Evolutionary conservation across 2,888 invertebrate species (phyloP), one percentile per base, ranked within the genome.

Genomic region (Lycocerus yunnanus): DNA sequence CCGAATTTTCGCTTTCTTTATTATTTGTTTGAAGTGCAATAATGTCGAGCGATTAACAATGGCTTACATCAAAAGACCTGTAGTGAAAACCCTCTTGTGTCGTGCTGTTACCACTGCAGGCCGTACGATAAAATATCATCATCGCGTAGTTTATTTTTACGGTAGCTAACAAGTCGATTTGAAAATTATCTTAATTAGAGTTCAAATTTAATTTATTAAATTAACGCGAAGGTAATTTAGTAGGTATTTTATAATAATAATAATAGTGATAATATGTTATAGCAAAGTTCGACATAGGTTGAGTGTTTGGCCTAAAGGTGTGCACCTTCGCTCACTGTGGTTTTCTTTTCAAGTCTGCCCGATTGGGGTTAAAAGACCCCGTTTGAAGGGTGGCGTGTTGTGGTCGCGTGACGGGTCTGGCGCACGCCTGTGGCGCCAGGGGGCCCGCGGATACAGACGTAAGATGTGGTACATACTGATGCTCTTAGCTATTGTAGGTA

Each of bases 401-500:
- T 69, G 78, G 74, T 78, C 78, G 80, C 80, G 80, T 80, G 80
- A 80, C 78, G 73, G 77, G 75, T 75, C 75, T 70, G 69, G 78
- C 78, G 80, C 73, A 80, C 78, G 80, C 78, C 80, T 75, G 80
- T 80, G 80, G 80, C 80, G 80, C 80, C 80, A 75, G 74, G 70
- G 70, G 77, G 77, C 66, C 76, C 71, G 72, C 74, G 78, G 76
- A 76, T 72, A 65, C 78, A 78, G 76, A 78, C 76, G 65, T 18
- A 68, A 67, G 21, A 58, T 72, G 68, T 71, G 24, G 65, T 67
- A 66, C 71, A 71, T 72, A 58, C 59, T 60, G 27, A 72, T 67
- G 65, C 72, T 66, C 71, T 69, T 20, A 18, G 20, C 61, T 63
- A 63, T 43, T n/a, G 43, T 43, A 43, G 43, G 43, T 6, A 43